Base-by-base conservation (phyloP, 2,888 invertebrate genomes). In the Zootermopsis nevadensis region DNA sequence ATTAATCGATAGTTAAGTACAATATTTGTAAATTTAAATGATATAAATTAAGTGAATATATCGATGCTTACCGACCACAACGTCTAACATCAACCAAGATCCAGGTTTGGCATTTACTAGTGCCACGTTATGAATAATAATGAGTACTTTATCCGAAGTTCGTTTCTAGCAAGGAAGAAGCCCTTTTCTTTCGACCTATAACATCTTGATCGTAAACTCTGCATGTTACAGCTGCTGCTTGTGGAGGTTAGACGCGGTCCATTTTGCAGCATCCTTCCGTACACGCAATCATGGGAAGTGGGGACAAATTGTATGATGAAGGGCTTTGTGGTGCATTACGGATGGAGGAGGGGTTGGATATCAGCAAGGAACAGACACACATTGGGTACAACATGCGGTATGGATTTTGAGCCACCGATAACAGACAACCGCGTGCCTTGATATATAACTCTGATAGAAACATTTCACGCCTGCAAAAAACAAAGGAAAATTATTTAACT, bases 261-360 rank as follows among this genome's bases (percentile, higher is more conserved):
- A 60, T n/a, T 60, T 6, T 60, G 60, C 60, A 2, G 60, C 27
- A 60, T 60, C 60, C 60, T 60, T 60, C 27, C 15, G n/a, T 4
- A 27, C 60, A 60, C 27, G 60, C 27, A 27, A 60, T 60, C 60
- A 60, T 60, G 60, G n/a, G 60, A 60, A 60, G 60, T 27, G 60
- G 60, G 60, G 60, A 60, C 60, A 60, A 60, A 60, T 60, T 60
- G 60, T 60, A 27, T 60, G 60, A 60, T 60, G 60, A 60, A 60
- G 60, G 60, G 60, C 60, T 60, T 27, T 60, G 60, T 60, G 27
- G 60, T 60, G 27, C 60, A 60, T 60, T 60, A 60, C n/a, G 60
- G 27, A n/a, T 6, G n/a, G 60, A 6, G 60, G 27, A n/a, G 60
- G 60, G 27, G n/a, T 24, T n/a, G n/a, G 60, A 60, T 60, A 60